phyloP scores from a whole-genome alignment of 1,140 invertebrate genomes.

The Epicauta chinensis region DNA sequence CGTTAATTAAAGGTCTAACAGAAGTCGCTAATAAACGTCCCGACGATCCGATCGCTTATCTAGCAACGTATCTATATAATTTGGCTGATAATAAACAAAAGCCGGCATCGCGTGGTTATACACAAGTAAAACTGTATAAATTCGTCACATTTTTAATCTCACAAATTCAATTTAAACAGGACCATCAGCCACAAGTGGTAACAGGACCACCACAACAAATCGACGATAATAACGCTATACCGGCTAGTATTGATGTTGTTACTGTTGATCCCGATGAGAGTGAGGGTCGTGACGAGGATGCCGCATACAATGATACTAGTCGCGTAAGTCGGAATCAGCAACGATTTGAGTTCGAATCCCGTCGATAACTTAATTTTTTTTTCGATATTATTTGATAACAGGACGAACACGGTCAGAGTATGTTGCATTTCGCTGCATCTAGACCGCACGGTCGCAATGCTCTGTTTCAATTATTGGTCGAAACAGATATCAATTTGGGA shows the following conservation, averaged over 20 bases:
- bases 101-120: slow-evolving; percentile 27
- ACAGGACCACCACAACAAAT: slow-evolving; percentile 31
- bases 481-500: slow-evolving; percentile 69
- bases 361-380: slow-evolving; percentile 1
- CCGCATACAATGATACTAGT: slow-evolving; percentile 54
- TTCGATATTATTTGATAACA: slow-evolving; percentile 34
- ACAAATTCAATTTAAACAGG: slow-evolving; percentile 15
- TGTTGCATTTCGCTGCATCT: slow-evolving; percentile 81
- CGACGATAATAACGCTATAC: slow-evolving; percentile 43
- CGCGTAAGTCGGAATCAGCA: slow-evolving; percentile 45
- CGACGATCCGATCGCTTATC: slow-evolving; percentile 72
- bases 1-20: slow-evolving; percentile 76
- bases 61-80: slow-evolving; percentile 74
- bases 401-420: slow-evolving; percentile 83
- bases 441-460: slow-evolving; percentile 68
- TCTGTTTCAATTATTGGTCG: slow-evolving; percentile 68
- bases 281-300: slow-evolving; percentile 38
- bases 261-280: slow-evolving; percentile 37
- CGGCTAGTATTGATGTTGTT: slow-evolving; percentile 38
- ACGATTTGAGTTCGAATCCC: background rate
- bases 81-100: slow-evolving; percentile 53
- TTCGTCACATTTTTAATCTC: slow-evolving; percentile 3
- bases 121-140: slow-evolving; percentile 28
- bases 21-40: slow-evolving; percentile 77
- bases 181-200: slow-evolving; percentile 18